These are phyloP conservation scores for Pristionchus arcanus DNA, from an alignment of 2,888 invertebrate species.

Conservation along the genomic window DNA sequence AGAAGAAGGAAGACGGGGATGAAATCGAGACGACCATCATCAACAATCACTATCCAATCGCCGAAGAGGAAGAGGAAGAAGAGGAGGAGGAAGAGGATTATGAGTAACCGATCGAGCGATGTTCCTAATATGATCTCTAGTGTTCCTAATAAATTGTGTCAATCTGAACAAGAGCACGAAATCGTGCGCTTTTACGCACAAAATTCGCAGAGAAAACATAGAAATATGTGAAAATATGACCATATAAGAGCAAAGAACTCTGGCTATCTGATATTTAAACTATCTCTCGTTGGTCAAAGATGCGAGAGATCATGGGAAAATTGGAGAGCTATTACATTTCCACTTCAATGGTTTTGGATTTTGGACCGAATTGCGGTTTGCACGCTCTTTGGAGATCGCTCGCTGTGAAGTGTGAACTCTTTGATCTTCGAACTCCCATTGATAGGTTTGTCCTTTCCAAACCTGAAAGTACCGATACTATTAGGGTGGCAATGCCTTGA, in stretches of 20 bases:
- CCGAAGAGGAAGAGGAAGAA: slow-evolving; percentile 50
- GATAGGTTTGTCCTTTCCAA: not conserved
- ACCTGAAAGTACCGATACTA: too few relatives aligned
- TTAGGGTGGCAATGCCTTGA: too few relatives aligned
- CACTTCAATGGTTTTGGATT: not conserved
- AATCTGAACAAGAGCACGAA: not conserved
- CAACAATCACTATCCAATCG: slow-evolving; percentile 43
- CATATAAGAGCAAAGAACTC: too few relatives aligned
- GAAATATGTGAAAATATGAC: not conserved
- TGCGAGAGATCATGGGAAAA: too few relatives aligned
- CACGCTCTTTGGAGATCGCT: not conserved
- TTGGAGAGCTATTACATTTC: too few relatives aligned
- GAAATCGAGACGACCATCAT: not conserved
- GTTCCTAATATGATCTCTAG: slow-evolving; percentile 15
- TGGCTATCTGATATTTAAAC: too few relatives aligned
- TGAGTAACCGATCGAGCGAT: slow-evolving; percentile 5
- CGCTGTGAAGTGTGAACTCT: too few relatives aligned
- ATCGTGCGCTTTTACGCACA: not conserved
- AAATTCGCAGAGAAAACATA: not conserved
- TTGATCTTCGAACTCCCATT: not conserved
- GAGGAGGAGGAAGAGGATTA: slow-evolving; percentile 51
- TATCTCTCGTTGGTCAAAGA: too few relatives aligned
- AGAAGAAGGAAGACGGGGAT: not conserved
- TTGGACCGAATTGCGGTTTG: not conserved
- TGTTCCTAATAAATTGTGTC: not conserved